Base-by-base conservation (phyloP, 2,888 invertebrate genomes). In the Boloria selene region DNA sequence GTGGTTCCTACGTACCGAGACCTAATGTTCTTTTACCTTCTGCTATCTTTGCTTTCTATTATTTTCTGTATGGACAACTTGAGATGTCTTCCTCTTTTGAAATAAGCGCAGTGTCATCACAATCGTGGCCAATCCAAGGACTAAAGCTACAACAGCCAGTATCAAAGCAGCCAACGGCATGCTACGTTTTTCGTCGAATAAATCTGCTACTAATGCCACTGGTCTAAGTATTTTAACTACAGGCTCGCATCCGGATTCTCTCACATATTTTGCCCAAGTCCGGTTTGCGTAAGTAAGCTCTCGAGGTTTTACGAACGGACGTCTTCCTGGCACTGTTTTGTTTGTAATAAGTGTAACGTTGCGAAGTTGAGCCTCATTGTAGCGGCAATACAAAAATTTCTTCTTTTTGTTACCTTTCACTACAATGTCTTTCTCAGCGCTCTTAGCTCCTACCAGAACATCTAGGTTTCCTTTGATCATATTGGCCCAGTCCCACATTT, bases 401-500 rank as follows among this genome's bases (percentile, higher is more conserved):
- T 94, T 94, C 73, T 94, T 93, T 78, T 95, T 95, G 52, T 92
- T 93, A 22, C 94, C 94, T 67, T 95, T 94, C 0, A 94, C 92
- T 0, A 93, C 92, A 38, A 95, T 94, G 70, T 94, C 94, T 70
- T 94, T 93, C 50, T 94, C 94, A 4, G 93, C 93, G 50, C 93
- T 93, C 72, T 94, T 94, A 1, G 95, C 94, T 49, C 95, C 95
- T 17, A 95, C 90, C 45, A 95, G 87, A 38, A 95, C 93, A 68
- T 94, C 93, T 54, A 95, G 82, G 74, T 95, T 93, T 13, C 94
- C 94, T 75, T 94, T 94, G 45, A 93, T 93, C 82, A 94, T 92
- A 47, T 93, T 86, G 0, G 95, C 95, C 95, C 95, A 95, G 74
- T 95, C 93, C 95, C 95, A 95, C 90, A 95, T 93, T 65, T 95